These are phyloP conservation scores for Scartelaos histophorus DNA, from an alignment of 2,113 vertebrate genomes.

Conservation along the genomic window DNA sequence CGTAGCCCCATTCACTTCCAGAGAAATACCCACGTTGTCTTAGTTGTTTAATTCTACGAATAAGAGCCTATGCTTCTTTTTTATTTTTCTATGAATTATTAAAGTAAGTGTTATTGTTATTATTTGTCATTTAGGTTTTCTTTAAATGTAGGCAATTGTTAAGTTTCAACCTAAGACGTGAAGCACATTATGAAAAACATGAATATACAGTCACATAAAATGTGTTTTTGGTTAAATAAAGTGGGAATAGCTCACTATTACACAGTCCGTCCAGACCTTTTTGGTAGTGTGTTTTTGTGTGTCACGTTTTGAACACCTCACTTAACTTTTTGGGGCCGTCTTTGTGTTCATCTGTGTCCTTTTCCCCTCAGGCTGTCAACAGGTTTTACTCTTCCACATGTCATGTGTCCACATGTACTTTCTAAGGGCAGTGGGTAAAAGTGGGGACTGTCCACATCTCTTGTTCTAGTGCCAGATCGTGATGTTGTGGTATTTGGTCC, in stretches of 20 bases:
- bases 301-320: neutral
- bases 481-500: constrained; percentile 24
- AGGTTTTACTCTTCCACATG: constrained; percentile 61
- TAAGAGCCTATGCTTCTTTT: neutral
- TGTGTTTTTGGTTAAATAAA: neutral
- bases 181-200: neutral
- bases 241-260: neutral
- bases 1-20: neutral
- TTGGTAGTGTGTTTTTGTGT: neutral
- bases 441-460: neutral
- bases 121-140: neutral
- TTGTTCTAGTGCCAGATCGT: neutral
- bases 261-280: neutral
- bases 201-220: neutral
- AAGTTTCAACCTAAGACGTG: neutral
- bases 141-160: neutral
- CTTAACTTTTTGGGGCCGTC: constrained; percentile 49
- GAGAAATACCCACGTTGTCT: neutral
- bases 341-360: constrained; percentile 56
- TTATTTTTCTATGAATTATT: neutral
- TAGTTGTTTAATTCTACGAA: neutral
- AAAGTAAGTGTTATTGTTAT: neutral
- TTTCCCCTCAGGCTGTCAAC: constrained; percentile 60
- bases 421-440: neutral
- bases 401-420: constrained; percentile 27